These are phyloP conservation scores for Sceloporus undulatus DNA, from an alignment of 2,113 vertebrate species.

Conservation along the genomic window DNA sequence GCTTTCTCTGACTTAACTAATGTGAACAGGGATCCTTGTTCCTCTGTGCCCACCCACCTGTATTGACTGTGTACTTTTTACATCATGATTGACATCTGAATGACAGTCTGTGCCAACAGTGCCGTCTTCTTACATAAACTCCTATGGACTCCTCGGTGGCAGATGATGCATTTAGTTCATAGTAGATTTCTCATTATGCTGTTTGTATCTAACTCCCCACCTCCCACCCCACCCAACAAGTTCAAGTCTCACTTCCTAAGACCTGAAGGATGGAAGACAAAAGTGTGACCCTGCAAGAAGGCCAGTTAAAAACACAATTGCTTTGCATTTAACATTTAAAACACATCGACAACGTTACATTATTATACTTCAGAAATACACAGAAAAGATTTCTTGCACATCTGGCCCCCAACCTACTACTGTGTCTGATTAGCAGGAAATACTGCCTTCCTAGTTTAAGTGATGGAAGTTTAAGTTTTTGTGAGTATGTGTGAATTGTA, in stretches of 20 bases:
- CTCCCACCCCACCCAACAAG: neutral
- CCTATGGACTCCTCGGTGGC: constrained; percentile 56
- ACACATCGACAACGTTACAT: constrained; percentile 50
- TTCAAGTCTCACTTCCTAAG: constrained; percentile 30
- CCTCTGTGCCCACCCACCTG: constrained; percentile 47
- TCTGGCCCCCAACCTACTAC: constrained; percentile 54
- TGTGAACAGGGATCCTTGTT: constrained; percentile 58
- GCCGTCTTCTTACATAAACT: constrained; percentile 37
- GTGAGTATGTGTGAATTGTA: constrained; percentile 39
- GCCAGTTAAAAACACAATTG: constrained; percentile 48
- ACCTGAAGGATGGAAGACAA: constrained; percentile 53
- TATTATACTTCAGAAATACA: constrained; percentile 44
- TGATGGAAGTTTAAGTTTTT: constrained; percentile 53
- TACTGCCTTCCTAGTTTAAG: constrained; percentile 53
- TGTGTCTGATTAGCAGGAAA: constrained; percentile 53
- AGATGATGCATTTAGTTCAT: constrained; percentile 39
- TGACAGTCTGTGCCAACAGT: constrained; percentile 66
- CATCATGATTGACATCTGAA: constrained; percentile 58
- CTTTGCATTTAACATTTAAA: constrained; percentile 26
- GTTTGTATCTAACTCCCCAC: neutral
- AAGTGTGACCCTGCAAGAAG: constrained; percentile 40
- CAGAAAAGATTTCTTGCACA: constrained; percentile 20
- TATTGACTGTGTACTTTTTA: constrained; percentile 57
- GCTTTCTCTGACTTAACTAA: constrained; percentile 79
- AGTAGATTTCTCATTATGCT: constrained; percentile 20